Percentiles rank a stretch among this genome's conserved stretches.
Conservation (phyloP, 2,113 vertebrate species). For the Leucosticte australis region DNA sequence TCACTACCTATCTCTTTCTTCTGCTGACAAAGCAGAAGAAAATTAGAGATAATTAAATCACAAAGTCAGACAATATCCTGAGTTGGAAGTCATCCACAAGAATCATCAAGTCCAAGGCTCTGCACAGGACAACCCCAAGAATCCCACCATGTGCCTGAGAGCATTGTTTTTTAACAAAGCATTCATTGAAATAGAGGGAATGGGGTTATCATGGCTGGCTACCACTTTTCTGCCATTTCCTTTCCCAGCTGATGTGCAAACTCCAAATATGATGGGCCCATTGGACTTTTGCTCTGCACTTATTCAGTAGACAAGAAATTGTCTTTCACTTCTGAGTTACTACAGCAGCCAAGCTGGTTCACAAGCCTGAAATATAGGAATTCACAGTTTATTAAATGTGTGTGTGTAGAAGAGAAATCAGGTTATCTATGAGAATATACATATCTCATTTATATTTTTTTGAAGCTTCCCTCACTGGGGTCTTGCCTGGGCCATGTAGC, state of each 20-base stretch:
- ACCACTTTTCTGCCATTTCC: background rate
- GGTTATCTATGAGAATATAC: background rate
- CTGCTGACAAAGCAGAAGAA: background rate
- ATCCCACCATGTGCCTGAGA: background rate
- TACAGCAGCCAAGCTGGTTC: background rate
- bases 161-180: background rate
- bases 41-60: background rate
- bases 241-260: background rate
- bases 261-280: background rate
- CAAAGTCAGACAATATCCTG: background rate
- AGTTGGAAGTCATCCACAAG: background rate
- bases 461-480: rapidly evolving
- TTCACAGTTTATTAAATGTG: background rate
- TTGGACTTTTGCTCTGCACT: background rate
- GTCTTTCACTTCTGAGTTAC: background rate
- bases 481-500: background rate
- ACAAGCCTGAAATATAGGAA: background rate
- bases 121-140: background rate
- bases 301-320: rapidly evolving
- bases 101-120: background rate
- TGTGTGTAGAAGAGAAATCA: background rate
- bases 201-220: rapidly evolving
- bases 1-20: background rate
- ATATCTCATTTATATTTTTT: background rate
- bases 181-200: background rate